phyloP scores from a whole-genome alignment of 2,113 vertebrate genomes.

The Leucopternis melanops region DNA sequence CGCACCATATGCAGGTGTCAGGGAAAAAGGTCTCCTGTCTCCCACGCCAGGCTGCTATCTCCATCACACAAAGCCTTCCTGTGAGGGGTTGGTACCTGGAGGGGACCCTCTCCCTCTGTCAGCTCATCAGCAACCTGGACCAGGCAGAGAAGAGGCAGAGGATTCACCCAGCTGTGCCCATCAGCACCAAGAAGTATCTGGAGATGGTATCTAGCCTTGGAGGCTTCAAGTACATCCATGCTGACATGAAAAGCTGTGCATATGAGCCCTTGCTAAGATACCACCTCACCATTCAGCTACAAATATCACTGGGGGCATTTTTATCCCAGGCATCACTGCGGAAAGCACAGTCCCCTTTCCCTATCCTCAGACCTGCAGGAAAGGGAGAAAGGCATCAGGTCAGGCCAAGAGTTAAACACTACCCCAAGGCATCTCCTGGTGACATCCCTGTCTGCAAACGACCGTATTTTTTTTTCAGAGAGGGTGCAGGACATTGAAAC shows the following conservation, averaged over 20 bases:
- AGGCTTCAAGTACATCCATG: not conserved
- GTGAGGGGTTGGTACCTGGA: not conserved
- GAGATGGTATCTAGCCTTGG: not conserved
- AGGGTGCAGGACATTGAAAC: not conserved
- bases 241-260: not conserved
- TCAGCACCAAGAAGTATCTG: not conserved
- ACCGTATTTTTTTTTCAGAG: not conserved
- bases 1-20: slow-evolving; percentile 63
- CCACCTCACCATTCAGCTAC: not conserved
- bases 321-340: not conserved
- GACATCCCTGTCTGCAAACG: not conserved
- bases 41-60: slow-evolving; percentile 47
- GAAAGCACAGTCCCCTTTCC: not conserved
- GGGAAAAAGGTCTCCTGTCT: slow-evolving; percentile 56
- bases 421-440: not conserved
- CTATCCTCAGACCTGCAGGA: not conserved
- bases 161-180: not conserved
- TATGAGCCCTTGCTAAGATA: not conserved
- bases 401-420: not conserved
- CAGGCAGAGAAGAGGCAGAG: rapidly evolving
- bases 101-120: not conserved
- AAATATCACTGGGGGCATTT: not conserved
- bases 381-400: not conserved
- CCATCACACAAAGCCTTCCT: not conserved
- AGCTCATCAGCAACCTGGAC: not conserved